Conservation (phyloP, 1,140 invertebrate genomes). For the Camponotus floridanus region DNA sequence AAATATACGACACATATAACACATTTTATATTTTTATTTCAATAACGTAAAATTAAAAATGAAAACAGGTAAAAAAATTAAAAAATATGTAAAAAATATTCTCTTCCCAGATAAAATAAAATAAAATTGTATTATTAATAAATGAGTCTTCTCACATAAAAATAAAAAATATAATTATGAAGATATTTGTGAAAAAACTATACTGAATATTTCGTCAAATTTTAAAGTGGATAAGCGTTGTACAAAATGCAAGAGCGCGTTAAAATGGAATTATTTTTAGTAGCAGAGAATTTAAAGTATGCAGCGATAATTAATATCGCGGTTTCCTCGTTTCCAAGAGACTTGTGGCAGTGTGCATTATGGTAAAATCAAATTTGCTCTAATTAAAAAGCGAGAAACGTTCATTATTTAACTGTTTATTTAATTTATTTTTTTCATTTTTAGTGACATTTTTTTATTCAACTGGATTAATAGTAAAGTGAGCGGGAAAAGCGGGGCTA, state of each 20-base stretch:
- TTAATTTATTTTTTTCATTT: conserved; percentile 8
- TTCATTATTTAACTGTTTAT: background rate
- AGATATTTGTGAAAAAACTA: background rate
- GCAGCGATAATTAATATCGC: conserved; percentile 45
- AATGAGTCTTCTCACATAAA: background rate
- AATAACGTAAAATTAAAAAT: background rate
- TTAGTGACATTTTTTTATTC: conserved; percentile 18
- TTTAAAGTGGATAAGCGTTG: background rate
- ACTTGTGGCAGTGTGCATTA: background rate
- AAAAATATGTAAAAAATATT: conserved; percentile 6
- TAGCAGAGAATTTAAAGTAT: background rate
- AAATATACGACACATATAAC: background rate
- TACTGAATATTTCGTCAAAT: background rate
- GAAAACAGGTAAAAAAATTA: background rate
- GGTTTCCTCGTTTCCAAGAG: conserved; percentile 13
- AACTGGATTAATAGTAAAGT: conserved; percentile 20
- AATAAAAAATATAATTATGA: background rate
- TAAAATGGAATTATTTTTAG: conserved; percentile 22
- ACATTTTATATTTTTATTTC: background rate
- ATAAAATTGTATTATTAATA: background rate
- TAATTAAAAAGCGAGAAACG: conserved; percentile 55
- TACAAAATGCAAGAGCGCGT: background rate
- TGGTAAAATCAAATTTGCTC: conserved; percentile 25
- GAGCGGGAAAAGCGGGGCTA: conserved; percentile 24
- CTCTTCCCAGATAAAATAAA: background rate